Evolutionary conservation across 2,797 vertebrate genomes (phyloP).

Genomic region (Melanotaenia nigrans): DNA sequence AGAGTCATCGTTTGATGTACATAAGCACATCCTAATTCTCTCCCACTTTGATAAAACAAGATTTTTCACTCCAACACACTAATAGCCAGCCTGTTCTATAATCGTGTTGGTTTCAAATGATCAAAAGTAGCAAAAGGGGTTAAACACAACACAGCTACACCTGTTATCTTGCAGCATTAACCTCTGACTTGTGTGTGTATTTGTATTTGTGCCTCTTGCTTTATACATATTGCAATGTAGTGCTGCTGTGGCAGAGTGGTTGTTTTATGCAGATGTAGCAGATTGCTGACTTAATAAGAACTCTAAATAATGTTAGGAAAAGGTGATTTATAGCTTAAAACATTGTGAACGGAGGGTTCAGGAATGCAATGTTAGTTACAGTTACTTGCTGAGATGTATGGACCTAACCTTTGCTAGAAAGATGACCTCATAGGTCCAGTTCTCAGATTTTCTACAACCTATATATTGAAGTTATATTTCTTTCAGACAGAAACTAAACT

Average conservation of each 20-base stretch:
- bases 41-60: neutral
- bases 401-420: neutral
- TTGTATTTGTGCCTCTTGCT: neutral
- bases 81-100: neutral
- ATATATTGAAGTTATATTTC: neutral
- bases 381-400: neutral
- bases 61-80: neutral
- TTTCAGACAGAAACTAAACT: neutral
- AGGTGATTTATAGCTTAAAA: neutral
- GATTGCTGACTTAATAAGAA: neutral
- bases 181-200: neutral
- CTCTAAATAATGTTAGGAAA: neutral
- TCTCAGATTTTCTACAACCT: neutral
- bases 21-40: neutral
- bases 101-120: neutral
- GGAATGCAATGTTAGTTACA: neutral
- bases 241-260: too few species aligned
- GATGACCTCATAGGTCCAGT: neutral
- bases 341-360: neutral
- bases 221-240: neutral
- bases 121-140: neutral
- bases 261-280: too few species aligned
- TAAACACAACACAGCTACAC: conserved; percentile 41
- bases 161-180: conserved; percentile 5
- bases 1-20: neutral